phyloP scores from a whole-genome alignment of 2,888 invertebrate genomes.

The Hemistola chrysoprasaria region DNA sequence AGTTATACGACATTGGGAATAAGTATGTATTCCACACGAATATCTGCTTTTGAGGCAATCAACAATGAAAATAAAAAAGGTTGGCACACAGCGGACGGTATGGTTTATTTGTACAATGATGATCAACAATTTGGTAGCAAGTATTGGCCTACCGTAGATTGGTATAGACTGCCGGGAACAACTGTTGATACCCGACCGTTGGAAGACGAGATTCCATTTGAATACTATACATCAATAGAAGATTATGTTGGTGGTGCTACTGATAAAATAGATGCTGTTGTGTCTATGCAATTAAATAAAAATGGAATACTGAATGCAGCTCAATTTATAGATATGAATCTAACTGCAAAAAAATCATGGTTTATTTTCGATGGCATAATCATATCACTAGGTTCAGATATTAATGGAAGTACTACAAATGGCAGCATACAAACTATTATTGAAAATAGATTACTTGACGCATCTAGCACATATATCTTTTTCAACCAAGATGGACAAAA shows the following conservation, averaged over 20 bases:
- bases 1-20: background rate
- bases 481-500: background rate
- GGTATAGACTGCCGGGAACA: background rate
- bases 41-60: background rate
- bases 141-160: background rate
- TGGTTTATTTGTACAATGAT: background rate
- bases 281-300: background rate
- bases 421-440: background rate
- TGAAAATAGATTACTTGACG: conserved; percentile 1
- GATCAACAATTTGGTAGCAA: background rate
- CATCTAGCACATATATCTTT: background rate
- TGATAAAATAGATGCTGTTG: background rate
- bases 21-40: background rate
- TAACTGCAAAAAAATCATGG: conserved; percentile 1
- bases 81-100: background rate
- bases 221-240: background rate
- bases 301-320: no score
- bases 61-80: conserved; percentile 1
- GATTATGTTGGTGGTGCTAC: background rate
- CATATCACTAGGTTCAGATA: background rate
- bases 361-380: conserved; percentile 1
- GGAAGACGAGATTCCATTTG: background rate
- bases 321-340: no score
- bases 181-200: background rate
- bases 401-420: background rate